phyloP scores from a whole-genome alignment of 2,113 vertebrate species.

The Tragulus kanchil region DNA sequence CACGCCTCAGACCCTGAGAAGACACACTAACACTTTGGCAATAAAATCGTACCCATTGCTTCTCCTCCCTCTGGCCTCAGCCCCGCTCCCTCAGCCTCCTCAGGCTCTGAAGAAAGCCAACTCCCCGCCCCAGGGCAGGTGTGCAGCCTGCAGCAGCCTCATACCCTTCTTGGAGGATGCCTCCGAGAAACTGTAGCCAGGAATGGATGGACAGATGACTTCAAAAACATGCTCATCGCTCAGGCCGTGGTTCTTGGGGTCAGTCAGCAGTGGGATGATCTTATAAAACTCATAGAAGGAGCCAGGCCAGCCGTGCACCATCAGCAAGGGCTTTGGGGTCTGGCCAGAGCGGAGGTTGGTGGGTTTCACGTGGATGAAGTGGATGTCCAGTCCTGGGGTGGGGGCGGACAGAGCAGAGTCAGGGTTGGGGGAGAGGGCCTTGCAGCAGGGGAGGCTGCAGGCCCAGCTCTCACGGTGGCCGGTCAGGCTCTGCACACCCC shows the following conservation, averaged over 20 bases:
- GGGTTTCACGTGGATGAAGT: conserved; percentile 89
- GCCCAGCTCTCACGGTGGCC: fast-evolving
- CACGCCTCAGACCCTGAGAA: no score
- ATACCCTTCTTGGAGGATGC: conserved; percentile 89
- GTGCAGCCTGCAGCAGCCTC: fast-evolving
- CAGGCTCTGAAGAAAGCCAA: background rate
- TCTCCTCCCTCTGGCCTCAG: background rate
- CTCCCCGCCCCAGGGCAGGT: background rate
- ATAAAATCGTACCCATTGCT: background rate
- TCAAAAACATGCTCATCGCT: conserved; percentile 85
- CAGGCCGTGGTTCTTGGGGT: conserved; percentile 85
- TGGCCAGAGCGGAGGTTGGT: conserved; percentile 69
- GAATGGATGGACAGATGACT: conserved; percentile 91
- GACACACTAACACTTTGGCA: background rate
- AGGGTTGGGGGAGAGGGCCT: background rate
- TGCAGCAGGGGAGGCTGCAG: background rate
- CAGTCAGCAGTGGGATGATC: conserved; percentile 89
- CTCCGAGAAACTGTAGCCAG: conserved; percentile 90
- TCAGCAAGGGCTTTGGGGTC: conserved; percentile 86
- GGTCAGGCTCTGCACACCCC: background rate
- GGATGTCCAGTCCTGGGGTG: conserved; percentile 88
- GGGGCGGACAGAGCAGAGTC: background rate
- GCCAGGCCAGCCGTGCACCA: conserved; percentile 91
- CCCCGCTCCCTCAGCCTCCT: background rate
- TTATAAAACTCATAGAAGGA: conserved; percentile 91